Conservation (phyloP, 2,113 vertebrate species). For the Trematomus loennbergii region DNA sequence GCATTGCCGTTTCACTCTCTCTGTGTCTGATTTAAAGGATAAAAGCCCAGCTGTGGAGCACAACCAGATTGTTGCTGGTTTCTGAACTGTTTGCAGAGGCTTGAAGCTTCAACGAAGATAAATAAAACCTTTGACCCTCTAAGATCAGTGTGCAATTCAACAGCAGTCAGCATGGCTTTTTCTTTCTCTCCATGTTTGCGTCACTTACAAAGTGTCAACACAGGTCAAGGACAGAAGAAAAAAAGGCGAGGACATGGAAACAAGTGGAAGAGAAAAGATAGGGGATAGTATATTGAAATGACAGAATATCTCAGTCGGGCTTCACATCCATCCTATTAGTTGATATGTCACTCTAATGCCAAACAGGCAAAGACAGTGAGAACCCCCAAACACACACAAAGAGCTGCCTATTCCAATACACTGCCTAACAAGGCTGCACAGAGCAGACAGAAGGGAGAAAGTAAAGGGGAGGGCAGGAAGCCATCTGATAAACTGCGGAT, state of each 20-base stretch:
- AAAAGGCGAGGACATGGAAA: slow-evolving; percentile 1
- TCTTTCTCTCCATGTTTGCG: not conserved
- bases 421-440: slow-evolving; percentile 47
- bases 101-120: slow-evolving; percentile 9
- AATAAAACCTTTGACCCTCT: slow-evolving; percentile 55
- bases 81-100: slow-evolving; percentile 30
- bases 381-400: slow-evolving; percentile 20
- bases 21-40: not conserved
- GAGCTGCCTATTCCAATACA: slow-evolving; percentile 39
- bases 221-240: slow-evolving; percentile 18
- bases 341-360: slow-evolving; percentile 72
- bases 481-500: slow-evolving; percentile 52
- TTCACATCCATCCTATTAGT: slow-evolving; percentile 56
- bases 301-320: slow-evolving; percentile 15
- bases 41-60: not conserved
- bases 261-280: not conserved
- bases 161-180: slow-evolving; percentile 8
- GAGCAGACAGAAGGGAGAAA: slow-evolving; percentile 27
- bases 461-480: slow-evolving; percentile 30
- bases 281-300: slow-evolving; percentile 13
- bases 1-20: slow-evolving; percentile 20
- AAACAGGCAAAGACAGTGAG: slow-evolving; percentile 60
- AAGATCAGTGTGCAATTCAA: slow-evolving; percentile 1
- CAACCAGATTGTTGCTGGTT: slow-evolving; percentile 2
- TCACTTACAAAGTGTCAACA: slow-evolving; percentile 25